Conservation (phyloP, 2,888 invertebrate genomes). For the Elmis aenea region DNA sequence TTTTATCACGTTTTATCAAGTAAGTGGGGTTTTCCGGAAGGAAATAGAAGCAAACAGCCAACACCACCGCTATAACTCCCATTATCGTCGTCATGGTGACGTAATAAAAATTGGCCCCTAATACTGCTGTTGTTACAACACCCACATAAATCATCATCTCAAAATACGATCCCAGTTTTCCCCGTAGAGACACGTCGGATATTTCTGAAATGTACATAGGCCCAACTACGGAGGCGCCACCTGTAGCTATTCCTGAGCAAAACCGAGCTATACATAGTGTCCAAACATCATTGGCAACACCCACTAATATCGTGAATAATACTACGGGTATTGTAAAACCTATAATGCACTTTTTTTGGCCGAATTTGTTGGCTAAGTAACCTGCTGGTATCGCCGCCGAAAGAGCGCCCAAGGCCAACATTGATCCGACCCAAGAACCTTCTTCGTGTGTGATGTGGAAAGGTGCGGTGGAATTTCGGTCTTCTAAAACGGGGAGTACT, state of each 20-base stretch:
- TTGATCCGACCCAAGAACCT: slow-evolving; percentile 62
- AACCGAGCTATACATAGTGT: slow-evolving; percentile 52
- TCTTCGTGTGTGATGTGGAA: slow-evolving; percentile 37
- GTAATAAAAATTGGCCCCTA: slow-evolving; percentile 67
- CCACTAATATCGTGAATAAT: slow-evolving; percentile 56
- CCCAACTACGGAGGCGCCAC: slow-evolving; percentile 68
- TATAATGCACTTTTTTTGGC: slow-evolving; percentile 61
- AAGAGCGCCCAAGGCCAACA: slow-evolving; percentile 69
- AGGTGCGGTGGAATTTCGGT: slow-evolving; percentile 23
- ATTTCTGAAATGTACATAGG: slow-evolving; percentile 83
- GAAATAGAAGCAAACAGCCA: slow-evolving; percentile 58
- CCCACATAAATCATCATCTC: slow-evolving; percentile 71
- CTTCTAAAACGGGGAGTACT: slow-evolving; percentile 56
- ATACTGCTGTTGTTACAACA: slow-evolving; percentile 66
- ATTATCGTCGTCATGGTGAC: slow-evolving; percentile 60
- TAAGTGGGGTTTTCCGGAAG: slow-evolving; percentile 72
- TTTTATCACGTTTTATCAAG: slow-evolving; percentile 53
- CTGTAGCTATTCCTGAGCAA: slow-evolving; percentile 63
- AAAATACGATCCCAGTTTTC: slow-evolving; percentile 75
- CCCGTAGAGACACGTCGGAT: slow-evolving; percentile 71
- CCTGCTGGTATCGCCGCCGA: slow-evolving; percentile 66
- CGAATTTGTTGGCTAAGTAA: slow-evolving; percentile 60
- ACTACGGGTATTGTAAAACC: slow-evolving; percentile 56
- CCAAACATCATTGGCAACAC: slow-evolving; percentile 5
- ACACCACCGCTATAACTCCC: slow-evolving; percentile 56